Conservation (phyloP, 1,140 invertebrate genomes). For the Drosophila burlai region DNA sequence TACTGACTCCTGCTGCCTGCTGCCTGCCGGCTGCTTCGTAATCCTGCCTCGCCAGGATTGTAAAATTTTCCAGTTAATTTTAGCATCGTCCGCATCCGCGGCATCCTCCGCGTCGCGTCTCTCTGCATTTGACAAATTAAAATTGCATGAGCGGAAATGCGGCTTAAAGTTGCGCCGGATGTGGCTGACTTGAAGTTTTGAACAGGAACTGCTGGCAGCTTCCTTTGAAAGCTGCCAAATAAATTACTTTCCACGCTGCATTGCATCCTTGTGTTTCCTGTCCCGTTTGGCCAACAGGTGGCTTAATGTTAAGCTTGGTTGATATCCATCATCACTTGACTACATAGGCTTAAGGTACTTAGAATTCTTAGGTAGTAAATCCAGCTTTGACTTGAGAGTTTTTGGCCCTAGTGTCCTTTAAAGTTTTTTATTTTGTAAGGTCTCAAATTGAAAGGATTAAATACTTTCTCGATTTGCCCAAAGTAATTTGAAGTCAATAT, state of each 20-base stretch:
- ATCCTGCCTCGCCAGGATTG: conserved; percentile 65
- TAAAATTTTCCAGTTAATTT: conserved; percentile 82
- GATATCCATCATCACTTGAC: conserved; percentile 22
- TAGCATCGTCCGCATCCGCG: conserved; percentile 40
- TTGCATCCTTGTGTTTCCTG: neutral
- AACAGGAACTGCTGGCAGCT: conserved; percentile 36
- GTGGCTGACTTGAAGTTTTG: conserved; percentile 31
- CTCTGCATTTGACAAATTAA: conserved; percentile 81
- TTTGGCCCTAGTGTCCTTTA: no score
- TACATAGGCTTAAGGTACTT: conserved; percentile 29
- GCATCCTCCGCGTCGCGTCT: conserved; percentile 10
- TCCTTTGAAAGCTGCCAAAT: conserved; percentile 59
- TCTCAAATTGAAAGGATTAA: neutral
- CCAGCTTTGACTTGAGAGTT: neutral
- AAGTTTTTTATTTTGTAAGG: neutral
- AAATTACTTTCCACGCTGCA: conserved; percentile 41
- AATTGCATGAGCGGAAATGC: conserved; percentile 81
- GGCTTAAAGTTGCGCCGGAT: conserved; percentile 78
- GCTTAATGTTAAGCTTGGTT: conserved; percentile 17
- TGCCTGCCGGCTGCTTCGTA: conserved; percentile 15
- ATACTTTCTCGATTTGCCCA: neutral
- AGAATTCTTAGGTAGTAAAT: neutral
- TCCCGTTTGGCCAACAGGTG: conserved; percentile 26
- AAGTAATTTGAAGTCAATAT: neutral
- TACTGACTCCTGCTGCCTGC: conserved; percentile 20